Percentiles rank a stretch among this genome's conserved stretches.
Evolutionary conservation across 2,888 invertebrate species (phyloP).

Genomic region (Orchesellides sinensis): DNA sequence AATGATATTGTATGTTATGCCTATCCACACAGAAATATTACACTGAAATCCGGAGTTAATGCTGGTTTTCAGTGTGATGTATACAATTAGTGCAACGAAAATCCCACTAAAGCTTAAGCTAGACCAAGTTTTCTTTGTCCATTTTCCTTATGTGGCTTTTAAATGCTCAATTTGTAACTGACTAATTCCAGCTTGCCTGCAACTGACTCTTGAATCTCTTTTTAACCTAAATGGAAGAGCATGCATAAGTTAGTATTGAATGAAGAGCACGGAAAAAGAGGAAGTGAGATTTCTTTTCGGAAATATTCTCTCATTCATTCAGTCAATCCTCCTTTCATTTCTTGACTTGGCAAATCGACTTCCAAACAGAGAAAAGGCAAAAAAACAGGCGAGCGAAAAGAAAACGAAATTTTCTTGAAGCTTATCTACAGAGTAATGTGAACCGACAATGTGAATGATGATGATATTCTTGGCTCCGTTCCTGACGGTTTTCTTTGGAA

Average conservation of each 20-base stretch:
- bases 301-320: constrained; percentile 57
- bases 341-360: constrained; percentile 61
- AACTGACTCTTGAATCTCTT: not conserved
- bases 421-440: constrained; percentile 60
- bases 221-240: not conserved
- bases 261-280: constrained; percentile 4
- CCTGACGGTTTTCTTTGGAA: constrained; percentile 54
- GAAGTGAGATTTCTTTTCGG: not conserved
- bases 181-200: constrained; percentile 44
- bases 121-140: constrained; percentile 35
- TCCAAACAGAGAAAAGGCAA: constrained; percentile 34
- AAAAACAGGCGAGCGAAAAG: constrained; percentile 29
- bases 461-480: constrained; percentile 62
- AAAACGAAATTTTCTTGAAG: constrained; percentile 49
- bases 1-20: not conserved
- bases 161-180: constrained; percentile 56
- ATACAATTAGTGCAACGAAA: constrained; percentile 50
- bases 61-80: constrained; percentile 43
- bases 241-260: too few species aligned
- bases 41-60: too few species aligned
- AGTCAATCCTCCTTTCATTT: constrained; percentile 54
- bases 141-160: constrained; percentile 28
- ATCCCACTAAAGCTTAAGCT: constrained; percentile 42
- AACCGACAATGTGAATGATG: constrained; percentile 60
- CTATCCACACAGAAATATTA: constrained; percentile 7